Evolutionary conservation across 1,140 invertebrate species (phyloP), one percentile per base, ranked within the genome.

Genomic region (Lineus longissimus): DNA sequence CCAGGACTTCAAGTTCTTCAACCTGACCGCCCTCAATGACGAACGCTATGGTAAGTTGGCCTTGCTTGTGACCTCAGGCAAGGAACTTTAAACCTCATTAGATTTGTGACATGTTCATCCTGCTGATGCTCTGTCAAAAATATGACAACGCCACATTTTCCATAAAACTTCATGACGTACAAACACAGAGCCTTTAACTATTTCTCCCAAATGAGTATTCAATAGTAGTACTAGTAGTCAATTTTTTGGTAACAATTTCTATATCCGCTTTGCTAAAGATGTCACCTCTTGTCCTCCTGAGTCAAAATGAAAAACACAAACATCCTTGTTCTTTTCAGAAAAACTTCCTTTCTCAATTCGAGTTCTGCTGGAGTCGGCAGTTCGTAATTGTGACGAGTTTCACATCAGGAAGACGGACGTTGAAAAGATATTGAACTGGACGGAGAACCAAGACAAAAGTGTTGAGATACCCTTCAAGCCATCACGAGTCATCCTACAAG

Each of bases 381-480:
- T 99, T 0, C 84, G 97, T 61, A 95, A 96, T 83, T 98, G 95
- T 82, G 96, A 99, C 83, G 90, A 93, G 71, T 97, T 98, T 77
- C 92, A 95, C 79, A 79, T 88, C 11, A 86, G 87, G 45, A 85
- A 91, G 76, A 83, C 86, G 58, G 95, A 99, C 85, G 94, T 98
- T 0, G 82, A 91, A 63, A 95, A 90, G 68, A 91, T 98, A 43
- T 82, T 98, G n/a, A 84, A 92, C 67, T 99, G 96, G 96, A 87
- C 93, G 79, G 75, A 82, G 43, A 88, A 90, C 77, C 89, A 94
- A 81, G 77, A 83, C n/a, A 87, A 69, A 86, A 89, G 88, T 55
- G 88, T 93, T n/a, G 96, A 99, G 85, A 89, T 99, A 33, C 89
- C 94, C 0, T 99, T 99, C 77, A 94, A 93, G 82, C 95, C 96